Percentiles rank a stretch among this genome's conserved stretches.
Evolutionary conservation across 2,797 vertebrate species (phyloP).

Genomic region (Gallirallus australis): DNA sequence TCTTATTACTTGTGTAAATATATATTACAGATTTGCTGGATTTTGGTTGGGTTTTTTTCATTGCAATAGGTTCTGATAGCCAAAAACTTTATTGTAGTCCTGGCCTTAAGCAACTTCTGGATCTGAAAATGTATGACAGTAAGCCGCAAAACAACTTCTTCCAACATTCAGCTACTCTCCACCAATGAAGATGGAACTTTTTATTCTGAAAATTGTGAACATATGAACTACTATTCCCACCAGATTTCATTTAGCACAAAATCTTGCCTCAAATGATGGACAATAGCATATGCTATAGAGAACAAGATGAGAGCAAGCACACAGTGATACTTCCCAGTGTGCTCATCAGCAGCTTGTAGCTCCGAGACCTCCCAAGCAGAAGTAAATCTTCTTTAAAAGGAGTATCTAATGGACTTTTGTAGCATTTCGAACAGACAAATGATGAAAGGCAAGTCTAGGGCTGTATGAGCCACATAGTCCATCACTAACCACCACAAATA

Average conservation of each 20-base stretch:
- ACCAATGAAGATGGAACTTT: slow-evolving; percentile 3
- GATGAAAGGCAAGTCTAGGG: background rate
- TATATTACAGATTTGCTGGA: background rate
- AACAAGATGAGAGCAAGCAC: background rate
- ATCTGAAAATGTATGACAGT: background rate
- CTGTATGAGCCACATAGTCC: background rate
- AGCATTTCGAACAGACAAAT: background rate
- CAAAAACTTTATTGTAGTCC: background rate
- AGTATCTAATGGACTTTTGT: background rate
- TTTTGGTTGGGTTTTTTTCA: background rate
- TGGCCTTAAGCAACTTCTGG: background rate
- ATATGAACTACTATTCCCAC: slow-evolving; percentile 18
- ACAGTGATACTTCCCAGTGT: background rate
- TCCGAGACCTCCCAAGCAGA: slow-evolving; percentile 24
- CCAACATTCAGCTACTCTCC: background rate
- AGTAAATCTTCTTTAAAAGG: background rate
- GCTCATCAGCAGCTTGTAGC: slow-evolving; percentile 14
- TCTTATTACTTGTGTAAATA: background rate
- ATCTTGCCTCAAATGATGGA: background rate
- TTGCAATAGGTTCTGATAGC: background rate
- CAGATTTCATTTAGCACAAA: background rate
- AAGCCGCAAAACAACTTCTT: background rate
- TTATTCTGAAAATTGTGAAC: background rate
- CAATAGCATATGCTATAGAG: background rate
- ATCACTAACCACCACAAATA: background rate